Percentiles rank a stretch among this genome's conserved stretches.
Evolutionary conservation across 2,797 vertebrate species (phyloP).

Genomic region (Periparus ater): DNA sequence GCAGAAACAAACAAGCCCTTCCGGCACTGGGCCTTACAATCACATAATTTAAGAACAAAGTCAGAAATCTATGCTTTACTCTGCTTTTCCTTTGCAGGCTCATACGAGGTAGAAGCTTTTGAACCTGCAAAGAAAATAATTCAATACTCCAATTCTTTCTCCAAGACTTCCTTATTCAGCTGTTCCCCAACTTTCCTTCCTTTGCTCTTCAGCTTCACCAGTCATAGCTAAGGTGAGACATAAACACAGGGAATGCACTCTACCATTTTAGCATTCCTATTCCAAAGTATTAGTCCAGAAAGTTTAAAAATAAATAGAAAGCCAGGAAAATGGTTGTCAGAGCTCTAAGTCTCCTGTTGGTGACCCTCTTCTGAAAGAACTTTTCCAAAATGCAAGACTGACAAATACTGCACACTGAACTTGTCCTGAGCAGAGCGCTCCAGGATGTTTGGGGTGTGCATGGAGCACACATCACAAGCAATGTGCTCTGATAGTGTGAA

Average conservation of each 20-base stretch:
- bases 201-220: background rate
- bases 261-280: background rate
- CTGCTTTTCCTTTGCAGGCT: background rate
- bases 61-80: background rate
- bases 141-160: background rate
- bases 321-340: background rate
- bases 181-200: background rate
- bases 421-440: background rate
- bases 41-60: background rate
- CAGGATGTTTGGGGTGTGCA: background rate
- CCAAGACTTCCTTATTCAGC: background rate
- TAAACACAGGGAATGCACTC: background rate
- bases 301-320: background rate
- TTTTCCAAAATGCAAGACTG: background rate
- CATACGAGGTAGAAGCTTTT: background rate
- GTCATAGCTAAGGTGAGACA: background rate
- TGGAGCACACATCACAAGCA: background rate
- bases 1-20: slow-evolving; percentile 51
- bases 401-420: background rate
- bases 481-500: background rate
- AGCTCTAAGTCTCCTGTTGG: background rate
- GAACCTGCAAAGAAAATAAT: background rate
- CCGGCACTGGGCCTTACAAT: background rate
- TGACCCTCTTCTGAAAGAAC: background rate
- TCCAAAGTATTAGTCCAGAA: background rate